Percentiles rank a stretch among this genome's conserved stretches.
phyloP scores from a whole-genome alignment of 2,888 invertebrate genomes.

The Bhutanitis thaidina region DNA sequence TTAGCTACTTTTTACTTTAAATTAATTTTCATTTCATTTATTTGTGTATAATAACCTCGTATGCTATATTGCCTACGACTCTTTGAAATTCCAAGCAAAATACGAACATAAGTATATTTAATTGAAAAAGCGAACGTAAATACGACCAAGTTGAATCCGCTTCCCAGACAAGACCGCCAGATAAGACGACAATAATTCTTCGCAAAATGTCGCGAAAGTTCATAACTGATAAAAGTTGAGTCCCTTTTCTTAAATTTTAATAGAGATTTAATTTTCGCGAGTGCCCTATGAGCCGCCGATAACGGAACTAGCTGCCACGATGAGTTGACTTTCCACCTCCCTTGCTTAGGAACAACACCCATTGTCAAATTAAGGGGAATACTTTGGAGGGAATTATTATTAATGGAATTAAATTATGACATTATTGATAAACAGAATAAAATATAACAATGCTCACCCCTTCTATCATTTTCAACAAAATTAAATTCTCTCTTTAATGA shows the following conservation, averaged over 20 bases:
- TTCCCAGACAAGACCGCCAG: conserved; percentile 56
- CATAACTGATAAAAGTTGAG: conserved; percentile 76
- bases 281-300: conserved; percentile 49
- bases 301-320: conserved; percentile 40
- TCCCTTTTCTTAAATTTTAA: conserved; percentile 74
- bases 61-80: conserved; percentile 1
- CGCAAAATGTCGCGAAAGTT: conserved; percentile 75
- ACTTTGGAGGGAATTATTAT: conserved; percentile 20
- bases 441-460: conserved; percentile 9
- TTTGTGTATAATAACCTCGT: too few species aligned
- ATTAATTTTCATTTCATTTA: too few species aligned
- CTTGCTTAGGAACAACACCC: conserved; percentile 23
- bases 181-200: conserved; percentile 77
- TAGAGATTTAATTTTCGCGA: conserved; percentile 72
- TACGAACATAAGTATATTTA: conserved; percentile 35
- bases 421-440: conserved; percentile 19
- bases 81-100: conserved; percentile 23
- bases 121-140: conserved; percentile 61
- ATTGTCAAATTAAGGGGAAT: conserved; percentile 17
- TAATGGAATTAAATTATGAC: conserved; percentile 19
- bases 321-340: conserved; percentile 24
- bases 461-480: conserved; percentile 10
- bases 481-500: conserved; percentile 6
- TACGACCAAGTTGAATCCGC: conserved; percentile 53
- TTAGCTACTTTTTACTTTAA: too few species aligned